phyloP scores from a whole-genome alignment of 1,140 invertebrate species.

The Belonocnema kinseyi region DNA sequence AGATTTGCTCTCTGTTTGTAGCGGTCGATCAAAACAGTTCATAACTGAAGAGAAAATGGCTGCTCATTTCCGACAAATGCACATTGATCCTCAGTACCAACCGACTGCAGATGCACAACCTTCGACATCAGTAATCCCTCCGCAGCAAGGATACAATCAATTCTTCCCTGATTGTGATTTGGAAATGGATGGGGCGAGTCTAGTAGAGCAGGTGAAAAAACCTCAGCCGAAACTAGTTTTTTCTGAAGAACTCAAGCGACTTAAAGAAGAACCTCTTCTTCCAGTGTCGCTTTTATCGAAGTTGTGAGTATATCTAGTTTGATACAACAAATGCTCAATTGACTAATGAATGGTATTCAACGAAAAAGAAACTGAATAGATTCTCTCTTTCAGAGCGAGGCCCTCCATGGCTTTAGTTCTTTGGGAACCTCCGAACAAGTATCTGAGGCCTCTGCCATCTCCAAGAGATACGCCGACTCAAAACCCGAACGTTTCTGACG shows the following conservation, averaged over 20 bases:
- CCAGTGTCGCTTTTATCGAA: constrained; percentile 78
- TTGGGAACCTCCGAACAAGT: constrained; percentile 83
- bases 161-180: constrained; percentile 47
- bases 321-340: constrained; percentile 41
- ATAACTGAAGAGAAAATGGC: constrained; percentile 89
- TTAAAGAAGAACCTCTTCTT: constrained; percentile 79
- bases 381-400: constrained; percentile 76
- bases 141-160: constrained; percentile 31
- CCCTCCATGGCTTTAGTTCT: constrained; percentile 86
- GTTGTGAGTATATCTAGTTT: constrained; percentile 70
- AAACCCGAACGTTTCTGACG: constrained; percentile 36
- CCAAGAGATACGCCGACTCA: constrained; percentile 50
- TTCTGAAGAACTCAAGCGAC: constrained; percentile 82
- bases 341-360: background rate
- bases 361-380: constrained; percentile 45
- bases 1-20: constrained; percentile 41
- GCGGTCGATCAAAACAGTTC: constrained; percentile 82
- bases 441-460: constrained; percentile 67
- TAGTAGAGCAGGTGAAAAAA: constrained; percentile 56
- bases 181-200: constrained; percentile 48
- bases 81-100: constrained; percentile 77
- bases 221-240: constrained; percentile 75
- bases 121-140: constrained; percentile 55
- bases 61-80: constrained; percentile 83
- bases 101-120: constrained; percentile 47